A percentile compares a stretch with the other conserved stretches of the same genome.
These are phyloP conservation scores for Lathamus discolor DNA, from an alignment of 2,113 vertebrate genomes.

Conservation along the genomic window DNA sequence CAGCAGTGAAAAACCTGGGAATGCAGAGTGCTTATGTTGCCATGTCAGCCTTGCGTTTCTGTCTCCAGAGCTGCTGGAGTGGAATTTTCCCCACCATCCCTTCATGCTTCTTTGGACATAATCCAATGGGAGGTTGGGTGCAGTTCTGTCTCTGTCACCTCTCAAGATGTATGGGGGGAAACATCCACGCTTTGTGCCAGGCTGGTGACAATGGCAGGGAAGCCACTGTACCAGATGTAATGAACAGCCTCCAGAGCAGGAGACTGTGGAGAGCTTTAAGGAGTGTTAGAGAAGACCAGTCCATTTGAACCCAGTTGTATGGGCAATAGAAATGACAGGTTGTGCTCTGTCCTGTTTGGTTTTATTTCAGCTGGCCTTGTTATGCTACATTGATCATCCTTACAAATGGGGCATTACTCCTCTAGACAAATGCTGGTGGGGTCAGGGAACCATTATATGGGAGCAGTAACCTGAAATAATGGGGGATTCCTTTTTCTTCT, in stretches of 20 bases:
- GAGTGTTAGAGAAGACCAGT: neutral
- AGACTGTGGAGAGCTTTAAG: neutral
- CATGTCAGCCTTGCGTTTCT: neutral
- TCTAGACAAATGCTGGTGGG: neutral
- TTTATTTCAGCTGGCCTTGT: neutral
- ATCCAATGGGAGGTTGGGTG: neutral
- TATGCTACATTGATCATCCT: neutral
- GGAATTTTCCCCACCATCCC: neutral
- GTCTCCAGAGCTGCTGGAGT: neutral
- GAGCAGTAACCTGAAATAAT: neutral
- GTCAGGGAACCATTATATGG: neutral
- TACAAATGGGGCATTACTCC: neutral
- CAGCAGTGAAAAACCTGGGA: neutral
- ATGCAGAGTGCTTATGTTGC: neutral
- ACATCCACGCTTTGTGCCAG: accelerated
- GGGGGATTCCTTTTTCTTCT: neutral
- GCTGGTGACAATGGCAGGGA: neutral
- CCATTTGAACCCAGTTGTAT: neutral
- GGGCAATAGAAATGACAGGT: accelerated
- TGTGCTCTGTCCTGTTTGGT: neutral
- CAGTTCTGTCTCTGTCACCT: neutral
- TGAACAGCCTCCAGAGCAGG: neutral
- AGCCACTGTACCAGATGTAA: neutral
- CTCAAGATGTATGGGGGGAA: accelerated
- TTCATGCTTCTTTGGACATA: accelerated